These are phyloP conservation scores for Trissoscelio sp. DNA, from an alignment of 2,888 invertebrate genomes.

Conservation along the genomic window DNA sequence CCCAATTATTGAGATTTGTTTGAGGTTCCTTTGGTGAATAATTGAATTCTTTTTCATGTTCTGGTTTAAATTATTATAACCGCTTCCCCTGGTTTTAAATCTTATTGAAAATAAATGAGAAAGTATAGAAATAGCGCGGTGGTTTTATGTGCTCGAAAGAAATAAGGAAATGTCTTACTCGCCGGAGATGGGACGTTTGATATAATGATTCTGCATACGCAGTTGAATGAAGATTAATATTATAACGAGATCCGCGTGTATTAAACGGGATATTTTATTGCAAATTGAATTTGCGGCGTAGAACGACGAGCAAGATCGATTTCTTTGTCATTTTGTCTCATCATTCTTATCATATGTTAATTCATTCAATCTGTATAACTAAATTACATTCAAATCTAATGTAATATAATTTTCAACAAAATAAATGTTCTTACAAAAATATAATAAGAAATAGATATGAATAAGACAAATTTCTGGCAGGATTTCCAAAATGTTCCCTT, in stretches of 20 bases:
- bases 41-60: too few species aligned
- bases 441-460: too few species aligned
- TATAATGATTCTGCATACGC: constrained; percentile 36
- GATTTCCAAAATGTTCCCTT: too few species aligned
- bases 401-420: too few species aligned
- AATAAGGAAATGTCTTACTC: constrained; percentile 9
- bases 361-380: too few species aligned
- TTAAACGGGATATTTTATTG: constrained; percentile 25
- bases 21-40: too few species aligned
- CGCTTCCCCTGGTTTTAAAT: too few species aligned
- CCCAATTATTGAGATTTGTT: too few species aligned
- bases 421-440: too few species aligned
- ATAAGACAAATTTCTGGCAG: too few species aligned
- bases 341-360: not conserved
- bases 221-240: constrained; percentile 30
- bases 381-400: too few species aligned
- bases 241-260: constrained; percentile 38
- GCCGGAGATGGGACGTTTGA: constrained; percentile 19
- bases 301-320: not conserved
- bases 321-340: not conserved
- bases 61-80: too few species aligned
- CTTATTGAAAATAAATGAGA: constrained; percentile 33
- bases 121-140: constrained; percentile 13
- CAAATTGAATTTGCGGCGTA: constrained; percentile 17
- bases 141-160: constrained; percentile 20